These are phyloP conservation scores for Dinocampus coccinellae DNA, from an alignment of 2,888 invertebrate species.

Conservation along the genomic window DNA sequence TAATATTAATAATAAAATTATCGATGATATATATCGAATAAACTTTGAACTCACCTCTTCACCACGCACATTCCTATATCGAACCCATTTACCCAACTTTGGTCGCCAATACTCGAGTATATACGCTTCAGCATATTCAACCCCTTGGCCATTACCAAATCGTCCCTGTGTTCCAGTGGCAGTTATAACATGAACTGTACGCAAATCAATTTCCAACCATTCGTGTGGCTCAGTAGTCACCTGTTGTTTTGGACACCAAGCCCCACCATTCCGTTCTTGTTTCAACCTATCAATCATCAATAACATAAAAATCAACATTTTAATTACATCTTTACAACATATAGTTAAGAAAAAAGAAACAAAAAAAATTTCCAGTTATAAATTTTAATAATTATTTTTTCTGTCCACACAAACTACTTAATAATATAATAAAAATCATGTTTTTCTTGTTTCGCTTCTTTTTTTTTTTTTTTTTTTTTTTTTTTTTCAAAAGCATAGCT, in stretches of 20 bases:
- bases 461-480: not conserved
- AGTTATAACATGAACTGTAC: conserved; percentile 84
- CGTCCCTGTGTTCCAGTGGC: conserved; percentile 88
- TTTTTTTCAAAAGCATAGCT: not conserved
- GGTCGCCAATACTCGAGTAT: conserved; percentile 88
- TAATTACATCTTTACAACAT: not conserved
- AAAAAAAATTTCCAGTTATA: not conserved
- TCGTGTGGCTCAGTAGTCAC: conserved; percentile 83
- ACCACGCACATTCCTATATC: conserved; percentile 81
- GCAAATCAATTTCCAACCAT: conserved; percentile 86
- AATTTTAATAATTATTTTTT: conserved; percentile 3
- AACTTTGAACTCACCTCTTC: conserved; percentile 77
- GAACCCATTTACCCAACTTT: conserved; percentile 83
- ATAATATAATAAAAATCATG: not conserved
- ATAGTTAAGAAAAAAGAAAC: too few relatives aligned
- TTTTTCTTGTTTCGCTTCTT: not conserved
- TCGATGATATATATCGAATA: not conserved
- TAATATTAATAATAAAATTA: too few relatives aligned
- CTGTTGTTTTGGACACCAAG: conserved; percentile 91
- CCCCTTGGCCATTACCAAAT: conserved; percentile 92
- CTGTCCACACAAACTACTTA: not conserved
- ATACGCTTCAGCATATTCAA: conserved; percentile 88
- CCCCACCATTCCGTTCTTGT: conserved; percentile 86
- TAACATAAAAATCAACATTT: not conserved
- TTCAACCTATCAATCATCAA: conserved; percentile 76